phyloP scores from a whole-genome alignment of 2,113 vertebrate species.

The Chauna torquata region DNA sequence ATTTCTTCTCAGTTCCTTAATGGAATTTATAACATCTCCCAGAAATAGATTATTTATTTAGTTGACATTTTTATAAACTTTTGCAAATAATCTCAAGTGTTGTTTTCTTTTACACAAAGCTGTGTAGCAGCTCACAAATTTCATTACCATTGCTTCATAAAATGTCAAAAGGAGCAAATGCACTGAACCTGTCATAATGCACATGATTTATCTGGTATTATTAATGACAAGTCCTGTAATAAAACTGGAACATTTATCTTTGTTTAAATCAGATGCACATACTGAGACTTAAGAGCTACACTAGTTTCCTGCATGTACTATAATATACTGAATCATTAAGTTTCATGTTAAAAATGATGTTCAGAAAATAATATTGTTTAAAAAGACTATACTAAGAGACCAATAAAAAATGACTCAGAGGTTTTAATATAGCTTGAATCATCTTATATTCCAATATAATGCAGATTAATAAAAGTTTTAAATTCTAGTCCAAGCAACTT shows the following conservation, averaged over 20 bases:
- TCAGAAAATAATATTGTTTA: background rate
- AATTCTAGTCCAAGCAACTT: background rate
- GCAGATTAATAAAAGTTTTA: background rate
- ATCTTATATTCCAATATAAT: background rate
- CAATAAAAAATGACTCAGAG: background rate
- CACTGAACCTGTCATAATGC: background rate
- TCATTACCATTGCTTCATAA: constrained; percentile 5
- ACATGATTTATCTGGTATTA: constrained; percentile 8
- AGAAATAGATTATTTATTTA: background rate
- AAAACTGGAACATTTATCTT: constrained; percentile 38
- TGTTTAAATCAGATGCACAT: background rate
- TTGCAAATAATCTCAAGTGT: background rate
- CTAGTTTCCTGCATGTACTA: background rate
- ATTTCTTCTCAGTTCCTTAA: background rate
- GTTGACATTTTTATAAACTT: background rate
- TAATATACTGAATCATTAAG: background rate
- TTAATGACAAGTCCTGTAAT: constrained; percentile 16
- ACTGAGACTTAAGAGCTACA: background rate
- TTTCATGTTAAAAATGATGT: background rate
- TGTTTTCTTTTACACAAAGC: background rate
- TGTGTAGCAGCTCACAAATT: background rate
- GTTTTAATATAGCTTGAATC: background rate
- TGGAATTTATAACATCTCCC: background rate
- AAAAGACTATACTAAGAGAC: background rate
- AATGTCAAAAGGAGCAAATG: constrained; percentile 23